Percentiles rank a stretch among this genome's conserved stretches.
phyloP scores from a whole-genome alignment of 2,797 vertebrate genomes.

The Hippocampus kuda region DNA sequence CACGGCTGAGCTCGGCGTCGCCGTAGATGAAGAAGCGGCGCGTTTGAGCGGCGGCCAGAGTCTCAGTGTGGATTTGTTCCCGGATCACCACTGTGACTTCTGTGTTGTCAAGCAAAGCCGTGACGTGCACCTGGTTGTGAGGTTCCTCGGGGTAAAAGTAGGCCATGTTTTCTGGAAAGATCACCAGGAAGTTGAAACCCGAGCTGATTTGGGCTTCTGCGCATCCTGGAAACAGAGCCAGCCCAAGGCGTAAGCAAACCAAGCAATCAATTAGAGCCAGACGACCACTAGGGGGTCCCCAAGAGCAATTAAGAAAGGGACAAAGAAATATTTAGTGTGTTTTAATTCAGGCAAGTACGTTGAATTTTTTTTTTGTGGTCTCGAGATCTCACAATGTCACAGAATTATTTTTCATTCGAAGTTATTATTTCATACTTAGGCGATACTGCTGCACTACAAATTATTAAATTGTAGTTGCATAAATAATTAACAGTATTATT shows the following conservation, averaged over 20 bases:
- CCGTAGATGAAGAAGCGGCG: accelerated
- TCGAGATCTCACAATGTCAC: too few relatives aligned
- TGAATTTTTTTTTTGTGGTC: too few relatives aligned
- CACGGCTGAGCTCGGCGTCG: constrained; percentile 16
- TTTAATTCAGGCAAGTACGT: too few relatives aligned
- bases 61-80: accelerated
- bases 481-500: too few relatives aligned
- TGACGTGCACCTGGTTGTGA: constrained; percentile 25
- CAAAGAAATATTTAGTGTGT: too few relatives aligned
- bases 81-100: accelerated
- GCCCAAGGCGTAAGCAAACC: neutral
- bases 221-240: constrained; percentile 15
- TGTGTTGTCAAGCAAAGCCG: neutral
- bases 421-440: too few relatives aligned
- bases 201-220: neutral
- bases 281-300: too few relatives aligned
- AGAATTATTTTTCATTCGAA: too few relatives aligned
- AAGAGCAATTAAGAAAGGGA: too few relatives aligned
- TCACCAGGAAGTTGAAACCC: constrained; percentile 40
- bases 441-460: too few relatives aligned
- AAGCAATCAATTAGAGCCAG: too few relatives aligned
- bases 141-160: constrained; percentile 13
- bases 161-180: constrained; percentile 65
- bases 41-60: accelerated
- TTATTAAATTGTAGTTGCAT: too few relatives aligned